Evolutionary conservation across 2,113 vertebrate genomes (phyloP), one percentile per base, ranked within the genome.

Genomic region (Halichoeres trimaculatus): DNA sequence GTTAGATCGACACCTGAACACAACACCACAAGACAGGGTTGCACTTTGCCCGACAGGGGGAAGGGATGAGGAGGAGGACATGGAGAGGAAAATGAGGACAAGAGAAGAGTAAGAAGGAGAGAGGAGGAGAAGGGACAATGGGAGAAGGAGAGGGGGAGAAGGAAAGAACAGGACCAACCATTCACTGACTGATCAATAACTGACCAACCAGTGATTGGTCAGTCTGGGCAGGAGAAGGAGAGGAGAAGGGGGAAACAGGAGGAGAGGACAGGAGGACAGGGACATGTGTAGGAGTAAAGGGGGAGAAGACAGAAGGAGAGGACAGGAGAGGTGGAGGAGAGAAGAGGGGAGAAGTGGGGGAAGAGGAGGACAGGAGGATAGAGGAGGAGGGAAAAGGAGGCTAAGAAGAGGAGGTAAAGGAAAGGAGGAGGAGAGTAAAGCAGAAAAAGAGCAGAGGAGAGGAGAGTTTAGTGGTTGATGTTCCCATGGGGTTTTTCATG

Each of bases 1-100:
- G 95, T 95, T 94, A 96, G 91, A 86, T 89, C 95, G 90, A 94
- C 94, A 84, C 95, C 85, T 94, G 88, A 60, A 92, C 77, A 87
- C 85, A 1, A 84, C 85, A 80, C 63, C 68, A 65, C 87, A 22
- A 88, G 90, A 92, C 14, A 19, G 43, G 17, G 93, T 94, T 94
- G 94, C 95, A 95, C 92, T 80, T 95, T 95, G 94, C 93, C 95
- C 95, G 92, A 90, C 90, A 57, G 43, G 71, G 23, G 16, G 53
- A 19, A 80, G 22, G 30, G 68, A 23, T 68, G 24, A 53, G 7
- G 22, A 68, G 30, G 59, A 4, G 58, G 38, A 23, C 23, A 60
- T n/a, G 34, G n/a, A 65, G 43, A 24, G 14, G 35, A 36, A 10
- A 5, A 36, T 36, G 10, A 10, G 10, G 35, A 10, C n/a, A n/a